phyloP scores from a whole-genome alignment of 2,888 invertebrate species.

The Metallyticus violacea region DNA sequence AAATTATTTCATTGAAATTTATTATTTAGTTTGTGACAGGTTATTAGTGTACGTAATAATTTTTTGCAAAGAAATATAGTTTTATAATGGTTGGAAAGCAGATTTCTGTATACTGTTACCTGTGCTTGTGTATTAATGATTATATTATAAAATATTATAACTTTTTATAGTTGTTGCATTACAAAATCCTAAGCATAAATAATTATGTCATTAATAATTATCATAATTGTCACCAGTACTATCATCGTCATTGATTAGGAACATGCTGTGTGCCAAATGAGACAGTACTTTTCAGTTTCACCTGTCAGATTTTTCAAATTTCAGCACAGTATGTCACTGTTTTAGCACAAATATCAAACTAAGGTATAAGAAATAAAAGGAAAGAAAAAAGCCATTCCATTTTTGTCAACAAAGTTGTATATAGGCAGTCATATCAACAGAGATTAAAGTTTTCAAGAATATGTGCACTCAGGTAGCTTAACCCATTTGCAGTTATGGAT shows the following conservation, averaged over 20 bases:
- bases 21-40: slow-evolving; percentile 25
- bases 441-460: too few species aligned
- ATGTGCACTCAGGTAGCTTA: too few species aligned
- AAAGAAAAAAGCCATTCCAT: too few species aligned
- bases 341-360: neutral
- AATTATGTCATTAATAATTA: neutral
- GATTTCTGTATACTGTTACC: slow-evolving; percentile 22
- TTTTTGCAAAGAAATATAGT: neutral
- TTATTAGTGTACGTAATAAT: slow-evolving; percentile 10
- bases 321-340: neutral
- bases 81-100: slow-evolving; percentile 31
- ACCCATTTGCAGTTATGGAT: too few species aligned
- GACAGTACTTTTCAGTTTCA: neutral
- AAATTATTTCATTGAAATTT: slow-evolving; percentile 32
- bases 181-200: slow-evolving; percentile 7
- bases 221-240: neutral
- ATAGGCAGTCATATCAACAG: too few species aligned
- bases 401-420: too few species aligned
- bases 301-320: neutral
- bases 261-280: neutral
- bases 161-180: slow-evolving; percentile 18
- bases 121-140: slow-evolving; percentile 21
- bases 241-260: neutral
- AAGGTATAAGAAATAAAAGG: neutral
- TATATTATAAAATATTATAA: slow-evolving; percentile 17